Percentiles rank a stretch among this genome's conserved stretches.
Evolutionary conservation across 2,113 vertebrate species (phyloP).

Genomic region (Clarias magur): DNA sequence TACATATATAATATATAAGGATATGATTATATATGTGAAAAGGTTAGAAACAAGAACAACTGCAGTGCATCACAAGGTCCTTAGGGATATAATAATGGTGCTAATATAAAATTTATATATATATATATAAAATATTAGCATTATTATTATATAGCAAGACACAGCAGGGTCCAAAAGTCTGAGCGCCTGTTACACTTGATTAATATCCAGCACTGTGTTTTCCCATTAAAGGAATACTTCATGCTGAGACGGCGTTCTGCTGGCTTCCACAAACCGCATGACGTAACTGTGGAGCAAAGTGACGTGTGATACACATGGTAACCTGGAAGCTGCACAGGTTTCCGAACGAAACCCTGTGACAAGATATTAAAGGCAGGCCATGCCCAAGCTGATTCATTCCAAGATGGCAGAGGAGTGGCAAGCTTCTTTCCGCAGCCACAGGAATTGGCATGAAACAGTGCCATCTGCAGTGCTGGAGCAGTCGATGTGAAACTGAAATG

Average conservation of each 20-base stretch:
- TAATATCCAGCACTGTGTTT: background rate
- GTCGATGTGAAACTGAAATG: background rate
- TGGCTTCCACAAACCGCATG: background rate
- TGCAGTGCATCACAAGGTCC: constrained; percentile 36
- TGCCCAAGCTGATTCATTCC: background rate
- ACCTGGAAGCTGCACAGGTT: background rate
- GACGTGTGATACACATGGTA: background rate
- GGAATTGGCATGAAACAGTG: background rate
- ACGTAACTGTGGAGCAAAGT: background rate
- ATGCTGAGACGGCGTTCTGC: background rate
- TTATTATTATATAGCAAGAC: background rate
- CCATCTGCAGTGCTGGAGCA: background rate
- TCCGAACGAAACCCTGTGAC: background rate
- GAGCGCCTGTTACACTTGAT: background rate
- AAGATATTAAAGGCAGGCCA: background rate
- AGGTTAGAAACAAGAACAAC: constrained; percentile 40
- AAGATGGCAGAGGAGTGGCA: background rate
- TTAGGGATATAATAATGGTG: background rate
- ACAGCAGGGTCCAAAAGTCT: background rate
- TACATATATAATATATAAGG: constrained; percentile 76
- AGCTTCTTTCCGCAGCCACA: background rate
- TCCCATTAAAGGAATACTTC: background rate
- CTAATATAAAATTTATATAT: background rate
- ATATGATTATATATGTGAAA: constrained; percentile 75
- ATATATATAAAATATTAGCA: background rate